These are phyloP conservation scores for Tinea pellionella DNA, from an alignment of 2,888 invertebrate genomes.

Conservation along the genomic window DNA sequence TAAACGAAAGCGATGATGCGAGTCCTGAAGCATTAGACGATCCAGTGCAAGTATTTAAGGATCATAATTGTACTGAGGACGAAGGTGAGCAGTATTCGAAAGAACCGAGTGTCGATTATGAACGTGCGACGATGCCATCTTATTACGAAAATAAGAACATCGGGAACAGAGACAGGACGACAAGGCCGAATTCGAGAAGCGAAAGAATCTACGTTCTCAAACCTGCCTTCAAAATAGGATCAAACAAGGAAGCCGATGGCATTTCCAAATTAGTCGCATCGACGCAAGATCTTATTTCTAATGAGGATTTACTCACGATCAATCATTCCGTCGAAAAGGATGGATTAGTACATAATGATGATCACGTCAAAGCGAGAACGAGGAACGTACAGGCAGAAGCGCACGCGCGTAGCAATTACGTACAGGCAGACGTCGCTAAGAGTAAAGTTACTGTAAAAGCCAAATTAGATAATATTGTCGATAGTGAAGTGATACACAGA, in stretches of 20 bases:
- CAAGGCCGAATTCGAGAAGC: slow-evolving; percentile 30
- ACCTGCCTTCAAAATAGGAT: too few species aligned
- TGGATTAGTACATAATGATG: slow-evolving; percentile 33
- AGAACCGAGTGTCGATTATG: slow-evolving; percentile 3
- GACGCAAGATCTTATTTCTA: slow-evolving; percentile 71
- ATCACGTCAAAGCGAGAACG: slow-evolving; percentile 41
- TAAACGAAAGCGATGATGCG: slow-evolving; percentile 20
- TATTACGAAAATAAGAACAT: slow-evolving; percentile 29
- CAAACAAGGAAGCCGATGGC: slow-evolving; percentile 32
- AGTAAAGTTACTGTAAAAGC: slow-evolving; percentile 38
- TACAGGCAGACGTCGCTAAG: slow-evolving; percentile 20
- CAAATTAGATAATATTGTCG: slow-evolving; percentile 43
- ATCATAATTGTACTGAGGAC: slow-evolving; percentile 44
- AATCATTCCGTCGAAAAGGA: slow-evolving; percentile 61
- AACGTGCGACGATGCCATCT: slow-evolving; percentile 21
- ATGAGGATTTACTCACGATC: slow-evolving; percentile 73
- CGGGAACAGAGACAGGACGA: slow-evolving; percentile 40
- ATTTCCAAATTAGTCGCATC: slow-evolving; percentile 65
- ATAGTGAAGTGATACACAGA: slow-evolving; percentile 30
- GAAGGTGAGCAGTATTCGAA: slow-evolving; percentile 19
- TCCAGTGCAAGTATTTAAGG: slow-evolving; percentile 46
- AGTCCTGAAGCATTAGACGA: slow-evolving; percentile 21
- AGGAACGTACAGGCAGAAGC: slow-evolving; percentile 26
- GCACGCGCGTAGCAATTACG: slow-evolving; percentile 22
- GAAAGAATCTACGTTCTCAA: slow-evolving; percentile 38